Base-by-base conservation (phyloP, 2,888 invertebrate genomes). In the Orchesellides sinensis region DNA sequence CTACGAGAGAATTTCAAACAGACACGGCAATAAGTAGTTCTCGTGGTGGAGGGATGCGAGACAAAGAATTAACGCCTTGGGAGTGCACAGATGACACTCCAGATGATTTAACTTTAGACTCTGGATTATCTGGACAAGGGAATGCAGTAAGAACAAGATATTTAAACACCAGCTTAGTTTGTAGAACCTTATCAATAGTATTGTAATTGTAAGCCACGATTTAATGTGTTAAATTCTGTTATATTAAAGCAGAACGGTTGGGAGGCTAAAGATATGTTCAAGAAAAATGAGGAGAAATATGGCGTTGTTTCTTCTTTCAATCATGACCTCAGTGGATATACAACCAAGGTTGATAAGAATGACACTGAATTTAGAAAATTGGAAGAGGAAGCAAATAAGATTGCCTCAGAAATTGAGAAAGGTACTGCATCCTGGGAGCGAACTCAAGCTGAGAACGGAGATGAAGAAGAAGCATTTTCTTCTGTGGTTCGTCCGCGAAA, bases 261-360 rank as follows among this genome's bases (percentile, higher is more conserved):
- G 98, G 96, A 98, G 92, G 95, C 95, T 1, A 94, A 95, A 90
- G 98, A 98, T 88, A 99, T 99, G 98, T 99, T 99, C 91, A 93
- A 94, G 86, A 96, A 95, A 90, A 98, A 98, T 91, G 96, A 96
- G 90, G 93, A 94, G 89, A 93, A 95, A 87, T 98, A 98, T 90
- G 97, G 98, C 73, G 96, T 98, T 10, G 94, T 94, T 89, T 96
- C 97, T 87, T 96, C 96, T 1, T 99, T 96, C 90, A 97, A 97
- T 90, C 96, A 97, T 89, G 94, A 95, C 84, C 91, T 99, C 88
- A 92, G 94, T n/a, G 96, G 96, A 47, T 99, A 99, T 90, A 98
- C 98, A 85, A 93, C 96, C 88, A 95, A 94, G 86, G 91, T 98
- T 89, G 95, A 96, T 89, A 93, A 94, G 89, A 94, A 94, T 88